phyloP scores from a whole-genome alignment of 2,888 invertebrate species.

The Caenorhabditis sulstoni region DNA sequence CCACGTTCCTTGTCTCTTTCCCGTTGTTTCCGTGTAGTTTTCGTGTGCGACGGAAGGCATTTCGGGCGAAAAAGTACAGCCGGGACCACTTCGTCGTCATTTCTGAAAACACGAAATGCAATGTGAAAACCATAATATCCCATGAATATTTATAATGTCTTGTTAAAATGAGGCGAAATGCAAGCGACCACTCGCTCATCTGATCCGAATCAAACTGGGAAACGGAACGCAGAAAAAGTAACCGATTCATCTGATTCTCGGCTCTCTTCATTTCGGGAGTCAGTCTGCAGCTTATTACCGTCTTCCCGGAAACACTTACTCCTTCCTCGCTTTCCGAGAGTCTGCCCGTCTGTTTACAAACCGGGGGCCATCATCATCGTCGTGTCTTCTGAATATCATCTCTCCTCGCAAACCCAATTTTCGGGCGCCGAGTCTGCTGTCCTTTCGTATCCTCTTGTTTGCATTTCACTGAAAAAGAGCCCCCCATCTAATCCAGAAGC shows the following conservation, averaged over 20 bases:
- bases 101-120: neutral
- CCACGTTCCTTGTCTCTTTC: no score
- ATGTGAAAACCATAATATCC: conserved; percentile 2
- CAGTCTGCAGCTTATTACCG: no score
- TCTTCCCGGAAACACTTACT: no score
- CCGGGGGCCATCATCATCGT: no score
- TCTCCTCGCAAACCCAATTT: neutral
- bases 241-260: neutral
- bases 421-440: no score
- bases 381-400: neutral
- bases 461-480: neutral
- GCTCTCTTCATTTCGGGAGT: neutral
- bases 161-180: no score
- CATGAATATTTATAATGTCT: conserved; percentile 25
- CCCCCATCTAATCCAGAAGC: conserved; percentile 1
- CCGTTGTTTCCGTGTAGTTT: no score
- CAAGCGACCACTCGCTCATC: no score
- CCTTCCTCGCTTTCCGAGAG: no score
- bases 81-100: neutral
- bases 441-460: neutral
- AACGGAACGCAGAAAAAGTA: neutral
- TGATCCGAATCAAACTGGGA: no score
- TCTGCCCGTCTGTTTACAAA: no score
- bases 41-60: neutral
- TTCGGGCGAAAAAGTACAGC: neutral